Evolutionary conservation across 1,140 invertebrate species (phyloP).

Genomic region (Polyergus mexicanus): DNA sequence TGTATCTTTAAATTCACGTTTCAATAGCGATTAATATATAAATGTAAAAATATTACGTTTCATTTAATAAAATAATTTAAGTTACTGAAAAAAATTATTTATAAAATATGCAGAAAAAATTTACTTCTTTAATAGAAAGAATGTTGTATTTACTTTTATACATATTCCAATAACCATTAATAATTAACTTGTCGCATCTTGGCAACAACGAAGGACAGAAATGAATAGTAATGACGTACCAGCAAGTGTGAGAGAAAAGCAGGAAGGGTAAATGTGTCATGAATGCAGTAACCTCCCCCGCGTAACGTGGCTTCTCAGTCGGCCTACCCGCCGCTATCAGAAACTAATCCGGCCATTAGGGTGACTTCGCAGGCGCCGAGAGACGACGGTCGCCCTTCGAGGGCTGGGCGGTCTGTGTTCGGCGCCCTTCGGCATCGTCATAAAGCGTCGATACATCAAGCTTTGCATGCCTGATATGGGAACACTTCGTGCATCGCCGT

Average conservation of each 20-base stretch:
- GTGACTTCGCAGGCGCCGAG: conserved; percentile 79
- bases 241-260: background rate
- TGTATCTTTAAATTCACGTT: no score
- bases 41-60: no score
- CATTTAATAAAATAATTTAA: no score
- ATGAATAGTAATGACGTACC: conserved; percentile 75
- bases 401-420: conserved; percentile 84
- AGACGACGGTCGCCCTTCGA: conserved; percentile 74
- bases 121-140: no score
- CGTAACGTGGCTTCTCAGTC: conserved; percentile 71
- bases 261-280: conserved; percentile 69
- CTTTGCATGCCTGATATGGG: conserved; percentile 87
- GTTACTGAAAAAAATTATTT: no score
- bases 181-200: conserved; percentile 21
- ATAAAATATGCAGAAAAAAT: no score
- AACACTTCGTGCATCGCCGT: conserved; percentile 69
- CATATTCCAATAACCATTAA: background rate
- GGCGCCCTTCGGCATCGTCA: conserved; percentile 78
- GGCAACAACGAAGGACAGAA: background rate
- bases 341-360: conserved; percentile 85
- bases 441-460: conserved; percentile 86
- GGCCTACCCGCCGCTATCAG: conserved; percentile 77
- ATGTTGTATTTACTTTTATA: no score
- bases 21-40: no score
- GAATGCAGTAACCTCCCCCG: conserved; percentile 75